phyloP scores from a whole-genome alignment of 2,888 invertebrate species.

The Ramazzottius varieornatus region DNA sequence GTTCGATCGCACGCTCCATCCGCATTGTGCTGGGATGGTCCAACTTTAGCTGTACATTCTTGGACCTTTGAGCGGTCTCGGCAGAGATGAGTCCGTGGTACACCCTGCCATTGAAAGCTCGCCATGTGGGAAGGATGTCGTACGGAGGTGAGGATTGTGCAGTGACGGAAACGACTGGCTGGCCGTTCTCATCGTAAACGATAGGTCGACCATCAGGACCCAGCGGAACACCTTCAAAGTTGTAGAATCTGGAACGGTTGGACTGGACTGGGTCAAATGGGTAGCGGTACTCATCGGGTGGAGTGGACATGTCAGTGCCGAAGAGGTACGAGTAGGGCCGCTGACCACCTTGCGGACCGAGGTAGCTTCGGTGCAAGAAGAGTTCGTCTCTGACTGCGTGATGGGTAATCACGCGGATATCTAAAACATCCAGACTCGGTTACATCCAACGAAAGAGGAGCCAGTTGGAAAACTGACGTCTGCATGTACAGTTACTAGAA shows the following conservation, averaged over 20 bases:
- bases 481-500: no score
- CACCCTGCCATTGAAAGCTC: not conserved
- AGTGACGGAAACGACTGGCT: not conserved
- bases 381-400: not conserved
- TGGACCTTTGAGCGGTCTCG: not conserved
- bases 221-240: not conserved
- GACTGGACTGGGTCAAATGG: not conserved
- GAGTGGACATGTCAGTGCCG: not conserved
- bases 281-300: not conserved
- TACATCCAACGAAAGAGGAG: no score
- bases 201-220: not conserved
- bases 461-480: no score
- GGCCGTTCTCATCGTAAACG: not conserved
- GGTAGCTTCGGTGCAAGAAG: not conserved
- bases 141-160: not conserved
- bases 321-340: not conserved
- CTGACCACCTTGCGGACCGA: not conserved
- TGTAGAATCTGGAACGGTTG: not conserved
- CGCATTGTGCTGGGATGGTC: not conserved
- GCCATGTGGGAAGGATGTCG: not conserved
- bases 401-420: not conserved
- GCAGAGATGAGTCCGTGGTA: not conserved
- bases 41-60: not conserved
- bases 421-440: no score
- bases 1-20: not conserved